phyloP scores from a whole-genome alignment of 2,113 vertebrate species.

The Saccopteryx bilineata region DNA sequence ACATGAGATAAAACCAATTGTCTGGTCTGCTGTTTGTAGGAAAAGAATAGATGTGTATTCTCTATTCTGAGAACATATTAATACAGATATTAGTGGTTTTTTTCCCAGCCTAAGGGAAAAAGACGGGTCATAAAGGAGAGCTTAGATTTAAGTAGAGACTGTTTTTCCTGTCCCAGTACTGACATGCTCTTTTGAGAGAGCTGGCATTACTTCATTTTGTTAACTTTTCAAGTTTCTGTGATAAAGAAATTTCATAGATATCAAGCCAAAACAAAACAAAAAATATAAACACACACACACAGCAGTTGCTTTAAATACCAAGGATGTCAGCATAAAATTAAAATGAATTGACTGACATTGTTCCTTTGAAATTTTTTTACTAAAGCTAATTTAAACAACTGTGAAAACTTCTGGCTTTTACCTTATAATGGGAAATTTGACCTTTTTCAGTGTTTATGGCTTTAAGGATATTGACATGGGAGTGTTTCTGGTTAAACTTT shows the following conservation, averaged over 20 bases:
- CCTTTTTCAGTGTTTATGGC: constrained; percentile 56
- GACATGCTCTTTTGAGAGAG: constrained; percentile 15
- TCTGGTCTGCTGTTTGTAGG: constrained; percentile 65
- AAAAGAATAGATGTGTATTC: constrained; percentile 68
- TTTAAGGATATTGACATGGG: constrained; percentile 57
- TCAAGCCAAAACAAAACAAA: constrained; percentile 64
- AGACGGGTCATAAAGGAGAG: constrained; percentile 25
- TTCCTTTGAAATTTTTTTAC: constrained; percentile 71
- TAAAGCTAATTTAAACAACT: constrained; percentile 58
- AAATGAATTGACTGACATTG: constrained; percentile 74
- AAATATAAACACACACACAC: constrained; percentile 14
- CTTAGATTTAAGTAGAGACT: background rate
- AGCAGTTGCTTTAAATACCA: constrained; percentile 72
- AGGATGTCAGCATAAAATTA: constrained; percentile 74
- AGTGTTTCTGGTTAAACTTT: constrained; percentile 66
- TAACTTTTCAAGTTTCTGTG: constrained; percentile 65
- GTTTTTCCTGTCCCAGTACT: background rate
- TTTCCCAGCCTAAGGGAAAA: background rate
- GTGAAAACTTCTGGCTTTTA: constrained; percentile 54
- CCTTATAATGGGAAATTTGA: constrained; percentile 53
- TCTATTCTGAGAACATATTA: constrained; percentile 64
- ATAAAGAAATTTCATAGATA: constrained; percentile 61
- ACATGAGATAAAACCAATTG: constrained; percentile 59
- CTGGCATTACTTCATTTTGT: constrained; percentile 55
- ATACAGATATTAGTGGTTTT: constrained; percentile 63